Evolutionary conservation across 2,888 invertebrate genomes (phyloP).

Genomic region (Smittia sp.): DNA sequence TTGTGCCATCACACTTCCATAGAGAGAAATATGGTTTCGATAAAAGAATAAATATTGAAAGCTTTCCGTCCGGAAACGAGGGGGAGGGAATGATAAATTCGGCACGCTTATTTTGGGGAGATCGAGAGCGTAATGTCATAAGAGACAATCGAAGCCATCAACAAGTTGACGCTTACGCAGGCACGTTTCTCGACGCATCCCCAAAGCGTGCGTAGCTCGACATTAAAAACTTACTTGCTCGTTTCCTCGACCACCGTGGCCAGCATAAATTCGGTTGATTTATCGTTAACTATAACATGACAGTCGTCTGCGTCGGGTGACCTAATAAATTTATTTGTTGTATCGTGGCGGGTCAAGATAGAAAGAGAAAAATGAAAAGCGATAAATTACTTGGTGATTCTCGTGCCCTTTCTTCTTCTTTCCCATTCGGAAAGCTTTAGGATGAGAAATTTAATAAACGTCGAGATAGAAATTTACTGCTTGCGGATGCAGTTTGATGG

Average conservation of each 20-base stretch:
- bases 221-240: slow-evolving; percentile 63
- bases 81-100: background rate
- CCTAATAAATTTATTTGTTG: slow-evolving; percentile 45
- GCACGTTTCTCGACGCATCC: no score
- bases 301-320: slow-evolving; percentile 69
- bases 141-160: background rate
- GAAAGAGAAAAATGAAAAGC: slow-evolving; percentile 28
- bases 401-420: background rate
- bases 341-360: background rate
- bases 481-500: slow-evolving; percentile 28
- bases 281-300: slow-evolving; percentile 85
- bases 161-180: background rate
- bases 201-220: background rate
- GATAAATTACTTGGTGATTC: slow-evolving; percentile 24
- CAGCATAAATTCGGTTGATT: slow-evolving; percentile 86
- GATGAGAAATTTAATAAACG: slow-evolving; percentile 5
- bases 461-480: slow-evolving; percentile 34
- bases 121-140: background rate
- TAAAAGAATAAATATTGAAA: slow-evolving; percentile 23
- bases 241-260: slow-evolving; percentile 84
- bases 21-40: background rate
- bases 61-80: background rate
- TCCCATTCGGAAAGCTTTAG: background rate
- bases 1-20: slow-evolving; percentile 58
- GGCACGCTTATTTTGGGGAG: background rate